phyloP scores from a whole-genome alignment of 2,797 vertebrate species.

The Pitangus sulphuratus region DNA sequence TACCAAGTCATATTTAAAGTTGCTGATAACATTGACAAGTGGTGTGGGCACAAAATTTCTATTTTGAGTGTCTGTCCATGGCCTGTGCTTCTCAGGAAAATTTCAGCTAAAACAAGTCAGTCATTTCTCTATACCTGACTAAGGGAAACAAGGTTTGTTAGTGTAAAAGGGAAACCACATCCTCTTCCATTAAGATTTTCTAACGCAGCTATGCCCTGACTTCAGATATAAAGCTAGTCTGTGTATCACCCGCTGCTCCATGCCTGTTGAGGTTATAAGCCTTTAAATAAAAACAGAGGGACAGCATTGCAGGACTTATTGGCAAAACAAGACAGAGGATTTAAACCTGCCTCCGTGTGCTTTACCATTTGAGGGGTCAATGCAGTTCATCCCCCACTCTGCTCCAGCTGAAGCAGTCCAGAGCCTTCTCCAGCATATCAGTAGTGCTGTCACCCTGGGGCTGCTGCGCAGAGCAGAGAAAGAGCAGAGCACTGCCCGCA shows the following conservation, averaged over 20 bases:
- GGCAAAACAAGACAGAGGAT: not conserved
- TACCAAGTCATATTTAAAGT: not conserved
- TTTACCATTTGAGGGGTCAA: not conserved
- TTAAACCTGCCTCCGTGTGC: fast-evolving
- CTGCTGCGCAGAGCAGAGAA: not conserved
- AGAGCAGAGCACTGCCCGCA: not conserved
- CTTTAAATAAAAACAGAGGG: not conserved
- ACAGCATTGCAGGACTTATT: fast-evolving
- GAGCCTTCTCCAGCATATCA: not conserved
- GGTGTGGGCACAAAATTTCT: not conserved
- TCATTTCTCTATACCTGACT: not conserved
- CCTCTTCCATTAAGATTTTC: not conserved
- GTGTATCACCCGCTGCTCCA: not conserved
- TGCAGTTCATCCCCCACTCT: not conserved
- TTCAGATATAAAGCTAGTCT: not conserved
- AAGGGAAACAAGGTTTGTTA: not conserved
- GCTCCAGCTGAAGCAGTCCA: not conserved
- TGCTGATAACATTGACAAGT: not conserved
- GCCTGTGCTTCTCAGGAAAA: not conserved
- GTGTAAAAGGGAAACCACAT: not conserved
- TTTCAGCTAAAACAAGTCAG: not conserved
- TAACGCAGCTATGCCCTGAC: not conserved
- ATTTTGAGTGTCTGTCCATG: fast-evolving
- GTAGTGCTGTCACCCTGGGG: not conserved
- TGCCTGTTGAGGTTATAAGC: not conserved